Evolutionary conservation across 2,113 vertebrate species (phyloP), one percentile per base, ranked within the genome.

Genomic region (Corynorhinus townsendii): DNA sequence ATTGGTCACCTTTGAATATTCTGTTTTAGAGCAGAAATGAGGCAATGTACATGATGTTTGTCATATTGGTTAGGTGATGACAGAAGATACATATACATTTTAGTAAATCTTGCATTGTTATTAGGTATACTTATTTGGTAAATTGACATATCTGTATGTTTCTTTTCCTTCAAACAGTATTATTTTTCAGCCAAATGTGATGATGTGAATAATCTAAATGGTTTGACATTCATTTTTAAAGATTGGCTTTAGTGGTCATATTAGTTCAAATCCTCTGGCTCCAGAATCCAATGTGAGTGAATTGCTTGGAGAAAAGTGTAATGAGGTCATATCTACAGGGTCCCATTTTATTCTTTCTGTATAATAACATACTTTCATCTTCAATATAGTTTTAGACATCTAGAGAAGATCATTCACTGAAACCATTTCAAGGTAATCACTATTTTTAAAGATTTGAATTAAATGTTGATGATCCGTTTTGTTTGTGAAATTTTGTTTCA

Each of bases 211-310:
- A 97, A 83, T n/a, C 20, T 82, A 90, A 92, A 87, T 87, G 20
- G 30, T 92, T 89, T 68, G 54, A 82, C 20, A 38, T 86, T 86
- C 40, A 64, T 68, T 94, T 81, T 52, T 92, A 93, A 96, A 66
- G 35, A 83, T 45, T 47, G 66, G 56, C 66, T 89, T 94, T 75
- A 83, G 79, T 84, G n/a, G 14, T 7, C 72, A 38, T 47, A 11
- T 52, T 49, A 83, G 35, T 87, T 26, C 24, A 85, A 93, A 81
- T 84, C 52, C 40, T 62, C 83, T 45, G 28, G 69, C 12, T 86
- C 12, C 19, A 24, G 54, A 86, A 82, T 93, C 68, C 38, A 73
- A 26, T 5, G 43, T 62, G 66, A 84, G n/a, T 88, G 33, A 87
- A 69, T 84, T 93, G 72, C 71, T 92, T 52, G 16, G 56, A 95